Conservation (phyloP, 2,113 vertebrate species). For the Vanacampus margaritifer region DNA sequence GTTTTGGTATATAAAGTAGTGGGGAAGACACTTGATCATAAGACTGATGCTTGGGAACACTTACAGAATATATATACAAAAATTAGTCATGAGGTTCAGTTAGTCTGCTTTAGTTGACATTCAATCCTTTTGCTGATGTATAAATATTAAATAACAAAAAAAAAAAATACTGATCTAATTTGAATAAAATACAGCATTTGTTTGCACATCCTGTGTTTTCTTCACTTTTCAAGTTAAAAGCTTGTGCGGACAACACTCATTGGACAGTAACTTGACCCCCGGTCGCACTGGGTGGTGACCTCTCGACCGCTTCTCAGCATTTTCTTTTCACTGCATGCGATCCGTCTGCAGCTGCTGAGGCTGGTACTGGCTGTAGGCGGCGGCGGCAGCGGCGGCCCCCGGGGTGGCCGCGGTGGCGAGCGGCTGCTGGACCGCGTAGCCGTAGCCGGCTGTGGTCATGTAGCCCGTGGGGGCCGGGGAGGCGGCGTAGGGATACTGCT, state of each 20-base stretch:
- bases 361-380: constrained; percentile 89
- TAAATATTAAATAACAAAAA: constrained; percentile 65
- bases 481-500: constrained; percentile 92
- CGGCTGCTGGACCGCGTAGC: constrained; percentile 90
- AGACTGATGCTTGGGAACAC: constrained; percentile 50
- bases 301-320: constrained; percentile 3
- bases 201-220: constrained; percentile 74
- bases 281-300: constrained; percentile 17
- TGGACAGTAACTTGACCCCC: constrained; percentile 2
- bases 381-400: constrained; percentile 78
- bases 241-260: constrained; percentile 20
- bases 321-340: constrained; percentile 79
- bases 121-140: constrained; percentile 41
- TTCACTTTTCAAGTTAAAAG: constrained; percentile 54
- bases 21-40: constrained; percentile 50
- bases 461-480: constrained; percentile 87
- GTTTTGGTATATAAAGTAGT: constrained; percentile 24
- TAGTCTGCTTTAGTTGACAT: constrained; percentile 34
- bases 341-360: constrained; percentile 92
- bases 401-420: constrained; percentile 78
- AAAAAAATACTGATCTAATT: constrained; percentile 72
- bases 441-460: constrained; percentile 86
- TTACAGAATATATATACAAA: constrained; percentile 36
- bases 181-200: constrained; percentile 79
- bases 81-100: constrained; percentile 34